Evolutionary conservation across 2,888 invertebrate species (phyloP).

Genomic region (Lampropteryx suffumata): DNA sequence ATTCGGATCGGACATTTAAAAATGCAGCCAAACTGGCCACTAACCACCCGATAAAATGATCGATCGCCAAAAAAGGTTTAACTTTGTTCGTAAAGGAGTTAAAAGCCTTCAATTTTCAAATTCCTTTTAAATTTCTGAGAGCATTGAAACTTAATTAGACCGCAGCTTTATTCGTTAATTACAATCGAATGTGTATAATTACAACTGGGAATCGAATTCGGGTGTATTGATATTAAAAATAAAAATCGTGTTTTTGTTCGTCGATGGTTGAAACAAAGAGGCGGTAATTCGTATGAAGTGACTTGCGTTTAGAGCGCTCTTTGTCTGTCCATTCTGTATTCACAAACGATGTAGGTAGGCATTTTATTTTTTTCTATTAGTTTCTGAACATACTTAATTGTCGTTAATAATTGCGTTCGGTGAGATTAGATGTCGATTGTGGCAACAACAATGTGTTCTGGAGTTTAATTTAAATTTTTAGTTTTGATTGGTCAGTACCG

Average conservation of each 20-base stretch:
- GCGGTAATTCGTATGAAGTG: conserved; percentile 79
- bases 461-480: conserved; percentile 51
- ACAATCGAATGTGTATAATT: conserved; percentile 63
- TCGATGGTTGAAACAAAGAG: conserved; percentile 73
- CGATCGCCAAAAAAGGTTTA: conserved; percentile 37
- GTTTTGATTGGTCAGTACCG: conserved; percentile 39
- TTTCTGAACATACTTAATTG: conserved; percentile 68
- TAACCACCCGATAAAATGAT: conserved; percentile 36
- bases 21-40: conserved; percentile 33
- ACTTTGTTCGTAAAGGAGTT: conserved; percentile 36
- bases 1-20: conserved; percentile 28
- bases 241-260: conserved; percentile 62
- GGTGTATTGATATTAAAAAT: conserved; percentile 65
- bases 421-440: conserved; percentile 59
- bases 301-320: conserved; percentile 70
- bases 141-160: conserved; percentile 66
- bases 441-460: conserved; percentile 42
- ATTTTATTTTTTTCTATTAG: conserved; percentile 55
- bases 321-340: conserved; percentile 68
- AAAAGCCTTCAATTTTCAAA: conserved; percentile 46
- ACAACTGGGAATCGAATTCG: conserved; percentile 62
- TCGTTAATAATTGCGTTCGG: conserved; percentile 63
- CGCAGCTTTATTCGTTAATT: conserved; percentile 55
- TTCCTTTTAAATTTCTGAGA: conserved; percentile 41
- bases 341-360: conserved; percentile 58